A percentile compares a stretch with the other conserved stretches of the same genome.
phyloP scores from a whole-genome alignment of 92 coral and sea anemone species.

The Actinernus sp. region DNA sequence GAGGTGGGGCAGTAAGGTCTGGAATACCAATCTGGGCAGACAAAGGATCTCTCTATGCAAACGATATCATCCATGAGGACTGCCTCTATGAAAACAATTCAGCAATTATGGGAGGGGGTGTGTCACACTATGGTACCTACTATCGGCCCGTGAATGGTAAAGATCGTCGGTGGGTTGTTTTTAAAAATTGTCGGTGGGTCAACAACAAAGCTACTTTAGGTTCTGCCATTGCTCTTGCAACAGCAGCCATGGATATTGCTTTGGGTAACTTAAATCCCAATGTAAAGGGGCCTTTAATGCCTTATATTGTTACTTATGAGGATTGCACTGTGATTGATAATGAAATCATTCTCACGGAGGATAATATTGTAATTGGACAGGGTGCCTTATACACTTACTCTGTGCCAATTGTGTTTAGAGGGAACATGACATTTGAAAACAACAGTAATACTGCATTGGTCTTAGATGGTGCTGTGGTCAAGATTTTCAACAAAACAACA shows the following conservation, averaged over 20 bases:
- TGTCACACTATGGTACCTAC: conserved; percentile 51
- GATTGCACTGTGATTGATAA: conserved; percentile 74
- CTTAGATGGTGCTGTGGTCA: conserved; percentile 70
- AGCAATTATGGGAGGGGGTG: conserved; percentile 73
- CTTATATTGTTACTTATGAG: conserved; percentile 41
- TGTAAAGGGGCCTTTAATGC: conserved; percentile 32
- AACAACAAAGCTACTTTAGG: conserved; percentile 88
- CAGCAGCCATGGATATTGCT: conserved; percentile 13
- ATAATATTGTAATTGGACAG: conserved; percentile 68
- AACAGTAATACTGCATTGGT: conserved; percentile 88
- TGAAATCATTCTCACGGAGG: conserved; percentile 54
- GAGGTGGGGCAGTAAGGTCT: conserved; percentile 82
- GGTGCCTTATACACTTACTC: conserved; percentile 87
- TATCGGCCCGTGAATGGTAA: conserved; percentile 14
- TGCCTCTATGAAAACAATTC: conserved; percentile 52
- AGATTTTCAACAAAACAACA: conserved; percentile 47
- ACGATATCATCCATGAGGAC: conserved; percentile 50
- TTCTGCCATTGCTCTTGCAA: conserved; percentile 80
- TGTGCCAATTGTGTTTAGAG: conserved; percentile 58
- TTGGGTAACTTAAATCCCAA: conserved; percentile 28
- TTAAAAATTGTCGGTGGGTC: conserved; percentile 59
- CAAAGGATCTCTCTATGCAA: conserved; percentile 6
- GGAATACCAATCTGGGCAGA: conserved; percentile 25
- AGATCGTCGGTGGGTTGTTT: conserved; percentile 14
- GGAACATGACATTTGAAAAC: conserved; percentile 35